phyloP scores from a whole-genome alignment of 2,888 invertebrate genomes.

The Xanthia icteritia region DNA sequence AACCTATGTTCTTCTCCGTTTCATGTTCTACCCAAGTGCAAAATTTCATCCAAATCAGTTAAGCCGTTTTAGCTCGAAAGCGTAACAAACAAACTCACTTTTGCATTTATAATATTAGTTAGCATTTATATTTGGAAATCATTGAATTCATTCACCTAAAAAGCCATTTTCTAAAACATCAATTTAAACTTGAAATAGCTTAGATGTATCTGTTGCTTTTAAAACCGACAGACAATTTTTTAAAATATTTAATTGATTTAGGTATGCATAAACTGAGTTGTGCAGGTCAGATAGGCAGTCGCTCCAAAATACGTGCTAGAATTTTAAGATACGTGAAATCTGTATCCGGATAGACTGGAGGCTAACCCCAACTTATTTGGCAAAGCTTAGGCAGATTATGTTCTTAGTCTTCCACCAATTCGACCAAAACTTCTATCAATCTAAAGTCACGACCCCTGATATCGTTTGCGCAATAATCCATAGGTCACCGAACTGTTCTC shows the following conservation, averaged over 20 bases:
- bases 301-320: too few species aligned
- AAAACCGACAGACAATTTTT: neutral
- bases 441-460: neutral
- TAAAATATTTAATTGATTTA: neutral
- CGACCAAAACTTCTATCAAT: neutral
- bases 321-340: too few species aligned
- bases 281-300: too few species aligned
- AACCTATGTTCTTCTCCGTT: too few species aligned
- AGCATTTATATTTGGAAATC: neutral
- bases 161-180: neutral
- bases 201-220: neutral
- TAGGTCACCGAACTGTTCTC: constrained; percentile 39
- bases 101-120: too few species aligned
- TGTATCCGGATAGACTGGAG: neutral
- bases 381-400: neutral
- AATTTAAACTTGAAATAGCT: neutral
- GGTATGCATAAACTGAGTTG: neutral
- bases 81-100: too few species aligned
- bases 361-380: neutral
- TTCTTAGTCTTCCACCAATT: neutral
- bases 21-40: too few species aligned
- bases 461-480: constrained; percentile 18
- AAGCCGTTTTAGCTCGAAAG: too few species aligned
- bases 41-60: too few species aligned
- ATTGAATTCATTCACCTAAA: neutral